A percentile compares a stretch with the other conserved stretches of the same genome.
Conservation (phyloP, 37 sponge, comb jelly and placozoan species). For the Chondrosia reniformis region DNA sequence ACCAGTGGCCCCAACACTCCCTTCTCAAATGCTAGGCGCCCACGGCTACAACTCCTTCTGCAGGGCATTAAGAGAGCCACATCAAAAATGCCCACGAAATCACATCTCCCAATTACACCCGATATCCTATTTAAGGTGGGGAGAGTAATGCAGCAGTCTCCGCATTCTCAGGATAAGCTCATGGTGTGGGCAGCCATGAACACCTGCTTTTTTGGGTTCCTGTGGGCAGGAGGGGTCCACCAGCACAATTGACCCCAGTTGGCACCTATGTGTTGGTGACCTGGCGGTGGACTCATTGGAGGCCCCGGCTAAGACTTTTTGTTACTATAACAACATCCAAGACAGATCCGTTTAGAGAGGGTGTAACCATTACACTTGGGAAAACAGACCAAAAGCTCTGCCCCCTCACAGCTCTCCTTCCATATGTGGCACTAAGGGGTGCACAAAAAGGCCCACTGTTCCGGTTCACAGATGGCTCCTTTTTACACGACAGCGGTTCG, state of each 20-base stretch:
- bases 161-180: not conserved
- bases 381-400: not conserved
- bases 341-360: conserved; percentile 16
- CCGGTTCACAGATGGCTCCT: not conserved
- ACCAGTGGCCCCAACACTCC: not conserved
- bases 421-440: conserved; percentile 5
- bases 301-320: not conserved
- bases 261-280: not conserved
- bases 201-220: conserved; percentile 18
- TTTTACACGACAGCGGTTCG: not conserved
- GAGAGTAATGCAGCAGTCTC: not conserved
- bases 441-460: not conserved
- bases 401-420: conserved; percentile 1
- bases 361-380: not conserved
- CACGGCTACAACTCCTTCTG: not conserved
- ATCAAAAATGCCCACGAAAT: not conserved
- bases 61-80: not conserved
- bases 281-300: no score
- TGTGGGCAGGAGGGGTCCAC: conserved; percentile 3
- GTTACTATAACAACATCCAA: not conserved
- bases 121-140: not conserved
- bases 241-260: not conserved
- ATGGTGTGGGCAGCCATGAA: conserved; percentile 16
- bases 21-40: not conserved
- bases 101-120: conserved; percentile 18